phyloP scores from a whole-genome alignment of 2,888 invertebrate species.

The Lasioglossum villosulum region DNA sequence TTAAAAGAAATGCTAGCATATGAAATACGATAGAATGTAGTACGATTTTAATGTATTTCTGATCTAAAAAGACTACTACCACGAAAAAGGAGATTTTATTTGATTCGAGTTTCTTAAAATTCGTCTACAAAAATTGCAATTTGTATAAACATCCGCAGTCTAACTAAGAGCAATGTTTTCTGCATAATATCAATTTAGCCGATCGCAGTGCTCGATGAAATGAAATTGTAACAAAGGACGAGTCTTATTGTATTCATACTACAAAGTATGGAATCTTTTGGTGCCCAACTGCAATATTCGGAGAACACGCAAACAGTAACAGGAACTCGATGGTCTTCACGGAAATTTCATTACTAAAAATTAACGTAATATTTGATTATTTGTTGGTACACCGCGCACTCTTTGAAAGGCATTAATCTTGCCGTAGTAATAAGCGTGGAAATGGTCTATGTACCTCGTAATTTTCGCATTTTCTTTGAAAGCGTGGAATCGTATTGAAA shows the following conservation, averaged over 20 bases:
- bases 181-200: background rate
- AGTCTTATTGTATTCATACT: background rate
- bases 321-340: slow-evolving; percentile 19
- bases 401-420: slow-evolving; percentile 44
- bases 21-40: no score
- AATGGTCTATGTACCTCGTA: slow-evolving; percentile 13
- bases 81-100: no score
- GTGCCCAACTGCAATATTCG: slow-evolving; percentile 27
- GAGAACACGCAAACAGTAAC: slow-evolving; percentile 18
- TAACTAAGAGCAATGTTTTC: background rate
- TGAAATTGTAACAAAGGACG: background rate
- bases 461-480: background rate
- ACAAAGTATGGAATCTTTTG: background rate
- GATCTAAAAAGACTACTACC: no score
- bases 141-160: no score
- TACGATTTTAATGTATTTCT: no score
- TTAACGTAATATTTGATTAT: slow-evolving; percentile 29
- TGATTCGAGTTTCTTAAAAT: no score
- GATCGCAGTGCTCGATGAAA: background rate
- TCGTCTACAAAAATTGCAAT: no score
- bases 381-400: slow-evolving; percentile 16
- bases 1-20: no score
- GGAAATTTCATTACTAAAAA: slow-evolving; percentile 36
- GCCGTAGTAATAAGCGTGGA: slow-evolving; percentile 23
- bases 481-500: background rate